Evolutionary conservation across 2,888 invertebrate species (phyloP).

Genomic region (Drosophila nigritarsus): DNA sequence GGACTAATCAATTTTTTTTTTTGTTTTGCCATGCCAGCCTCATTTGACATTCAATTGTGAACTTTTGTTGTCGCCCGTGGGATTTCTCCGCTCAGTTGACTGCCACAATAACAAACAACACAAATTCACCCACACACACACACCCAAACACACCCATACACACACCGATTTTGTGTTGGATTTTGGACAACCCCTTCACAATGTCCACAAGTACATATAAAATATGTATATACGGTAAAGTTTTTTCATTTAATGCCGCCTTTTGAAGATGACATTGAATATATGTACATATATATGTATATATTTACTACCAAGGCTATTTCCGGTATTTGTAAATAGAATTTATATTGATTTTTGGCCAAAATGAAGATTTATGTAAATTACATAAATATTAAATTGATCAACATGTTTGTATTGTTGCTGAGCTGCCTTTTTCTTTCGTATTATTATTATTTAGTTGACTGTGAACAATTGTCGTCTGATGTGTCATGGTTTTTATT

Average conservation of each 20-base stretch:
- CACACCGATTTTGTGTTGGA: neutral
- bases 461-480: neutral
- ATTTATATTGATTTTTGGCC: slow-evolving; percentile 1
- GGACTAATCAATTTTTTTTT: slow-evolving; percentile 10
- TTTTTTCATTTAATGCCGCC: neutral
- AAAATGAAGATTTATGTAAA: slow-evolving; percentile 1
- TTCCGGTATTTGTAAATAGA: neutral
- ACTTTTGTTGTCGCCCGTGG: slow-evolving; percentile 37
- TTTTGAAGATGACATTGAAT: slow-evolving; percentile 3
- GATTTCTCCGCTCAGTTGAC: slow-evolving; percentile 21
- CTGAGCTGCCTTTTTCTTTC: neutral
- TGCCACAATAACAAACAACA: slow-evolving; percentile 1
- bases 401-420: neutral
- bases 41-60: slow-evolving; percentile 43
- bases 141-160: neutral
- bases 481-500: neutral
- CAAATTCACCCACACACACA: neutral
- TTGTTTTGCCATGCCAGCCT: slow-evolving; percentile 21
- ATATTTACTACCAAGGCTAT: neutral
- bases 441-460: slow-evolving; percentile 8
- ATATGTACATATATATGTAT: neutral
- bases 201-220: neutral
- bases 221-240: slow-evolving; percentile 1
- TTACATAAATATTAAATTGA: neutral
- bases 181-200: neutral